These are phyloP conservation scores for Sipha maydis DNA, from an alignment of 2,888 invertebrate species.

Conservation along the genomic window DNA sequence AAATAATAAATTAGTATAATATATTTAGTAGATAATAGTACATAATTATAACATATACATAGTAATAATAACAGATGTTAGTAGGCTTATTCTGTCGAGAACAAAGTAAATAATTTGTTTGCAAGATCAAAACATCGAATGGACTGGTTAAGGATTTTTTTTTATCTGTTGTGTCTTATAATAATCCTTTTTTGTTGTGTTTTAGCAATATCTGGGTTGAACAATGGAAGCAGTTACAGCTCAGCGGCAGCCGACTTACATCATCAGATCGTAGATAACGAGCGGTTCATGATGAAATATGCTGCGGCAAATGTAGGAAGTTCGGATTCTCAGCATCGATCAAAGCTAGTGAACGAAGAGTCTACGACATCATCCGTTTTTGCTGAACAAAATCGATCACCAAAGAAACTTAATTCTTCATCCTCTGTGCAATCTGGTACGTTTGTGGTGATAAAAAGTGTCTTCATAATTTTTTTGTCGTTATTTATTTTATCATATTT, in stretches of 20 bases:
- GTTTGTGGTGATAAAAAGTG: background rate
- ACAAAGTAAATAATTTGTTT: background rate
- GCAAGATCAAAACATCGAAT: background rate
- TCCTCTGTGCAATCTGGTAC: conserved; percentile 34
- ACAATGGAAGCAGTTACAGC: background rate
- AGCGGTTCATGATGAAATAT: conserved; percentile 46
- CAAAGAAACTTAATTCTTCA: conserved; percentile 22
- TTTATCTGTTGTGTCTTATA: background rate
- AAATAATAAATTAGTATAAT: background rate
- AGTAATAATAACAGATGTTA: too few species aligned
- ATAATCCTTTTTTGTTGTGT: background rate
- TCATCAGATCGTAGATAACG: conserved; percentile 46
- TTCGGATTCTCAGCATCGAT: background rate
- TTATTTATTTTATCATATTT: too few species aligned
- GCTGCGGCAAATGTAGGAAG: conserved; percentile 7
- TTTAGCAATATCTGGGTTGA: conserved; percentile 40
- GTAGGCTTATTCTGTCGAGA: too few species aligned
- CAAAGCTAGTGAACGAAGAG: background rate
- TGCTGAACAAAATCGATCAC: conserved; percentile 8
- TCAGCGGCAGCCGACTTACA: conserved; percentile 21
- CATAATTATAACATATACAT: background rate
- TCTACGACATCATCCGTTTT: background rate
- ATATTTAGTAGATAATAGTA: too few species aligned
- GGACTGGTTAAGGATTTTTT: background rate
- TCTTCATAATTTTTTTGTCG: too few species aligned